Conservation (phyloP, 2,888 invertebrate species). For the Cephus rjabovi region DNA sequence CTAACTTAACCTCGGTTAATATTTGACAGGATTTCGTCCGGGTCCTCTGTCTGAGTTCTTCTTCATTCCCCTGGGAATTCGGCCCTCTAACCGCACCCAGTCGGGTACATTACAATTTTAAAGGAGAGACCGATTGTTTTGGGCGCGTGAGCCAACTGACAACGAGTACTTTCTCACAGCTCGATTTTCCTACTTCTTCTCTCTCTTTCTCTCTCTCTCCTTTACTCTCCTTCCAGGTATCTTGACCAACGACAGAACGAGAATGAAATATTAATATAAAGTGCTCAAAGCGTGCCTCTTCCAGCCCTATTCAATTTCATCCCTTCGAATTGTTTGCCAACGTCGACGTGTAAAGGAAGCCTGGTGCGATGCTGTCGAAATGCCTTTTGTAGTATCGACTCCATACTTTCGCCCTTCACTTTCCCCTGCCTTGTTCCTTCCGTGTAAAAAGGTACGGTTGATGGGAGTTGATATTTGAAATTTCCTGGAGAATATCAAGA, state of each 20-base stretch:
- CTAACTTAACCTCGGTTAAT: slow-evolving; percentile 23
- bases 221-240: neutral
- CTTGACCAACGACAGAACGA: neutral
- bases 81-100: neutral
- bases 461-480: neutral
- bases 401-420: neutral
- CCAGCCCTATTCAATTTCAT: neutral
- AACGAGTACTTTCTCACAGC: slow-evolving; percentile 32
- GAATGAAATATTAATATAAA: neutral
- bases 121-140: slow-evolving; percentile 50
- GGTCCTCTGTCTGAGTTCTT: slow-evolving; percentile 10
- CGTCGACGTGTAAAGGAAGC: neutral
- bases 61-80: neutral
- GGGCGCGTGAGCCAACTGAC: slow-evolving; percentile 51
- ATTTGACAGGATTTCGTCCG: slow-evolving; percentile 32
- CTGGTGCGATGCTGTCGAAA: neutral
- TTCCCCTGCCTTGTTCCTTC: neutral
- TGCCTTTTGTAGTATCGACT: neutral
- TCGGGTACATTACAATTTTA: slow-evolving; percentile 50
- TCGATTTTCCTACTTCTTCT: slow-evolving; percentile 3
- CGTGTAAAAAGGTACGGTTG: neutral
- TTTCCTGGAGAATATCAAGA: neutral
- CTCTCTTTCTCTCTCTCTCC: neutral
- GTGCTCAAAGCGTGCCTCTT: neutral
- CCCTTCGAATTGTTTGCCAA: neutral